Evolutionary conservation across 2,113 vertebrate species (phyloP).

Genomic region (Miniopterus natalensis): DNA sequence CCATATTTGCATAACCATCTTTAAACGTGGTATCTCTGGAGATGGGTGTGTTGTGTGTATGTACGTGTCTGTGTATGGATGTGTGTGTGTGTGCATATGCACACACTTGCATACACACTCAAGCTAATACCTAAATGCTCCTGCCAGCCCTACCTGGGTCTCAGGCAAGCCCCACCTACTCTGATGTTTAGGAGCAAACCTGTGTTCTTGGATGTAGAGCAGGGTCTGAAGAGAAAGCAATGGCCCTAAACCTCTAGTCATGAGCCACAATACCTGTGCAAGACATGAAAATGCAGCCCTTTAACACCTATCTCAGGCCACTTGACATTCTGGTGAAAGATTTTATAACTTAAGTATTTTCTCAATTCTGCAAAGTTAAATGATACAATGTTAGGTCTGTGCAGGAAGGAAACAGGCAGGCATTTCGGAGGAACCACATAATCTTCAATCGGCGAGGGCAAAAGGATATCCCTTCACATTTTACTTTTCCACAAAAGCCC

Average conservation of each 20-base stretch:
- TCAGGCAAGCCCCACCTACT: background rate
- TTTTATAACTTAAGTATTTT: constrained; percentile 56
- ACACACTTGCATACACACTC: background rate
- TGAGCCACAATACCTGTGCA: background rate
- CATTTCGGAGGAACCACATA: background rate
- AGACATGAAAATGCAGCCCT: constrained; percentile 34
- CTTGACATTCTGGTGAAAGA: constrained; percentile 51
- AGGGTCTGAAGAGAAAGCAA: constrained; percentile 13
- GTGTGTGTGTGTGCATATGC: background rate
- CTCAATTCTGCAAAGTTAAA: constrained; percentile 34
- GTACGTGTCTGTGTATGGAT: background rate
- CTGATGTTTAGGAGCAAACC: background rate
- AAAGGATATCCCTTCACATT: background rate
- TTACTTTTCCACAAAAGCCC: constrained; percentile 16
- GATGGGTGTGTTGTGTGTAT: background rate
- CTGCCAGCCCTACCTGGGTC: background rate
- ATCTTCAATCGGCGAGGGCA: background rate
- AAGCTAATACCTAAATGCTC: background rate
- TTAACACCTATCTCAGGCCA: background rate
- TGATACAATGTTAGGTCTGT: constrained; percentile 20
- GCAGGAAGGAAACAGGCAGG: background rate
- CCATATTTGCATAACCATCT: background rate
- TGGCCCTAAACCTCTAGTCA: background rate
- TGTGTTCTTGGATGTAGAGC: background rate
- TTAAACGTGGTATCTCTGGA: background rate